Percentiles rank a stretch among this genome's conserved stretches.
These are phyloP conservation scores for Eupeodes luniger DNA, from an alignment of 2,888 invertebrate species.

Conservation along the genomic window DNA sequence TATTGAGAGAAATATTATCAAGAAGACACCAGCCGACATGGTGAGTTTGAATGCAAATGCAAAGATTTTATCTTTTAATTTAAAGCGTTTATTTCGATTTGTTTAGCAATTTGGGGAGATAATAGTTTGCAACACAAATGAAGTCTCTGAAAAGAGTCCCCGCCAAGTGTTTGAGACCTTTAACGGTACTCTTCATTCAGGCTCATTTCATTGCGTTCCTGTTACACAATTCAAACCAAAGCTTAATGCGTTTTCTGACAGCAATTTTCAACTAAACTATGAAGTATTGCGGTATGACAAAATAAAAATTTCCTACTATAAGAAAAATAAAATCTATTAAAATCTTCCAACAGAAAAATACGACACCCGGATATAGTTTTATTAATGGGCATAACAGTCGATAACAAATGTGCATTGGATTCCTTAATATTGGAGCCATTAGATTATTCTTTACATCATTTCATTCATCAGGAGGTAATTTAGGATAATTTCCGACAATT, in stretches of 20 bases:
- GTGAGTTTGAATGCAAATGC: slow-evolving; percentile 35
- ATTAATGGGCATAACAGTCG: slow-evolving; percentile 67
- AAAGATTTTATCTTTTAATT: not conserved
- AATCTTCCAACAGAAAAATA: slow-evolving; percentile 49
- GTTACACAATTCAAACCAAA: slow-evolving; percentile 64
- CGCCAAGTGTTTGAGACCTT: slow-evolving; percentile 42
- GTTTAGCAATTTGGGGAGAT: slow-evolving; percentile 66
- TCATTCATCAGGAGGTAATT: slow-evolving; percentile 58
- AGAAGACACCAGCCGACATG: slow-evolving; percentile 48
- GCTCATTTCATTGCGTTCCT: slow-evolving; percentile 61
- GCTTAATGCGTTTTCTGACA: slow-evolving; percentile 20
- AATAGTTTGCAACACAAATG: slow-evolving; percentile 61
- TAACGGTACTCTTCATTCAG: slow-evolving; percentile 56
- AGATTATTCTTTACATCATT: slow-evolving; percentile 56
- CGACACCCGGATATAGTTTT: slow-evolving; percentile 66
- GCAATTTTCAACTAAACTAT: slow-evolving; percentile 62
- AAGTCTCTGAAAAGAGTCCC: slow-evolving; percentile 49
- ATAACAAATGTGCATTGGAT: slow-evolving; percentile 62
- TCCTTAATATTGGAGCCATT: slow-evolving; percentile 65
- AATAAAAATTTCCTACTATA: not conserved
- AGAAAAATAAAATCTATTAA: not conserved
- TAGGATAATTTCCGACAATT: not conserved
- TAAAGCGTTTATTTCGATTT: not conserved
- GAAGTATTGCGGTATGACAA: slow-evolving; percentile 54
- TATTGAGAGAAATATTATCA: slow-evolving; percentile 29